Base-by-base conservation (phyloP, 1,140 invertebrate species). In the Monomorium pharaonis region DNA sequence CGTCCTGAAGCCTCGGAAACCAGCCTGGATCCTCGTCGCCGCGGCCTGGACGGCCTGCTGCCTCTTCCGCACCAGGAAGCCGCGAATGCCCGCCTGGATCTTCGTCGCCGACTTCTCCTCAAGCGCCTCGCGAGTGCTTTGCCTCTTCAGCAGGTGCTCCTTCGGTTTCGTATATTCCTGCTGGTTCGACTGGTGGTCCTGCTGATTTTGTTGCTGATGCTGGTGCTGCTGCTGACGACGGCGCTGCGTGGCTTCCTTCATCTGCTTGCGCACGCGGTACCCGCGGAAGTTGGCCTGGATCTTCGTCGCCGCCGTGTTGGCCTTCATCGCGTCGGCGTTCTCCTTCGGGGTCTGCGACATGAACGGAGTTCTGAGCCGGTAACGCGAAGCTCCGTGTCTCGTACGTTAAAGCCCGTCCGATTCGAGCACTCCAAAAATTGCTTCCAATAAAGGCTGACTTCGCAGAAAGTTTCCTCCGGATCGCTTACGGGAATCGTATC, bases 221-320 rank as follows among this genome's bases (percentile, higher is more conserved):
- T 37, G 37, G 16, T 65, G 10, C 21, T 60, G 47, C 21, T 37
- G 37, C 21, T 65, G 77, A 58, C 67, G 67, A 24, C 56, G 78
- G 6, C 56, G 37, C 18, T 49, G 51, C 37, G 88, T 87, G 21
- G 91, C 78, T 91, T 95, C 67, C 89, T 94, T 96, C 10, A 97
- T 90, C 80, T 96, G 95, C 90, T 97, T 97, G 42, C 97, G 94
- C 1, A 97, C 96, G 80, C 96, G 95, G 89, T 97, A 97, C 2
- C 97, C 97, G 67, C 97, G 95, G 92, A 97, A 97, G 72, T 96
- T 96, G 47, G 97, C 97, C 93, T 98, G 97, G 72, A 98, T 97
- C 92, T 96, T 97, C 3, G 96, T 97, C 16, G 97, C 97, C 30
- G 97, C 97, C 84, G 94, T 86, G 69, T 93, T 92, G 51, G 92